Base-by-base conservation (phyloP, 92 coral and sea anemone genomes). In the Phenganax subtilis region DNA sequence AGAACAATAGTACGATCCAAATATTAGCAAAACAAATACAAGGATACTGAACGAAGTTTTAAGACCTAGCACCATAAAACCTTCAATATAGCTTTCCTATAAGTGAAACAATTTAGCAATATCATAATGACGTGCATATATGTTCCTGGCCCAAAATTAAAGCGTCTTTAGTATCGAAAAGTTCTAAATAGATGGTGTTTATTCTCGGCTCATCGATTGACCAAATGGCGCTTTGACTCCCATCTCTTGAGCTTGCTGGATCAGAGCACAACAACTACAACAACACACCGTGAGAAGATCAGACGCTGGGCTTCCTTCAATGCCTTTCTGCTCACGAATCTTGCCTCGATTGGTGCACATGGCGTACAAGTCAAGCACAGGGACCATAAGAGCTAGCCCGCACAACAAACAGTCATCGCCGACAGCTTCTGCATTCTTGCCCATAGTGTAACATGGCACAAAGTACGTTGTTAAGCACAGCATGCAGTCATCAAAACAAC, bases 171-270 rank as follows among this genome's bases (percentile, higher is more conserved):
- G 5, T 37, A 37, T 5, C 5, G 47, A 37, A 37, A 37, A 37
- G 47, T 37, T 37, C 47, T 37, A 37, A 1, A 37, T 5, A 37
- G 47, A 37, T 37, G 47, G 47, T 29, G 0, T 15, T 54, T 65
- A 79, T 54, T 79, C 83, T 1, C 83, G 83, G 74, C 83, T 79
- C 83, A 93, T 93, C 15, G 98, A 93, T 16, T 85, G 87, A 16
- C 98, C 97, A 80, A 93, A 88, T 51, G 98, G 98, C 10, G 97
- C 91, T 61, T 93, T 91, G 7, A 93, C 98, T 16, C 93, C 96
- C 80, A 88, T 83, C 64, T 93, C 98, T 76, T 91, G 98, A 1
- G 98, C 98, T 15, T 84, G 91, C 68, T 93, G 98, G 6, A 93
- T 73, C 47, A 93, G 9, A 6, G 93, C 64, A 60, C 98, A 93